A percentile compares a stretch with the other conserved stretches of the same genome.
Conservation (phyloP, 92 coral and sea anemone genomes). For the Epizoanthus rinbou region DNA sequence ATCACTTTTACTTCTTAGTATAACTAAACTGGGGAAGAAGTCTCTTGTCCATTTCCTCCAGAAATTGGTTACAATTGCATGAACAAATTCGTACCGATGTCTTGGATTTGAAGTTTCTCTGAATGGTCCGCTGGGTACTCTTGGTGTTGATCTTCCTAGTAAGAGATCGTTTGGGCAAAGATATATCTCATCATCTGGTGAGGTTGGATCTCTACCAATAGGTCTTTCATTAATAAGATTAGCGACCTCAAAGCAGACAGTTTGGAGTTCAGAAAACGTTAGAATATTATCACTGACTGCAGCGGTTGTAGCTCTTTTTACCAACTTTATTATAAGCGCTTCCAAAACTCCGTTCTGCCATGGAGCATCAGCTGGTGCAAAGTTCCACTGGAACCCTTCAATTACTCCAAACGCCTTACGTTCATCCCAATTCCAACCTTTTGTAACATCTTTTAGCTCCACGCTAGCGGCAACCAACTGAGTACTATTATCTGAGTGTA, state of each 20-base stretch:
- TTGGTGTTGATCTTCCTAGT: constrained; percentile 51
- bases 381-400: constrained; percentile 41
- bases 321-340: constrained; percentile 27
- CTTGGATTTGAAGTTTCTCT: constrained; percentile 45
- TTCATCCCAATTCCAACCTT: neutral
- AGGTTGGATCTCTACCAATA: constrained; percentile 68
- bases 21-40: constrained; percentile 56
- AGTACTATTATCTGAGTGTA: constrained; percentile 44
- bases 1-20: too few species aligned
- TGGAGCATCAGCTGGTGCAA: constrained; percentile 32
- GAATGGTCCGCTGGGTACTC: constrained; percentile 63
- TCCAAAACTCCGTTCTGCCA: constrained; percentile 47
- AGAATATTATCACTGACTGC: constrained; percentile 30
- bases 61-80: constrained; percentile 47
- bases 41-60: constrained; percentile 65
- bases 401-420: constrained; percentile 5
- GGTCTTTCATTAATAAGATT: constrained; percentile 56
- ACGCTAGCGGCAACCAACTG: constrained; percentile 43
- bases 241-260: constrained; percentile 38
- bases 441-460: neutral
- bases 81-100: constrained; percentile 55
- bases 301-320: constrained; percentile 14
- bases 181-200: constrained; percentile 70
- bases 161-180: constrained; percentile 64
- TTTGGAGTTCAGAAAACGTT: constrained; percentile 39